Conservation (phyloP, 2,113 vertebrate species). For the Actenoides hombroni region DNA sequence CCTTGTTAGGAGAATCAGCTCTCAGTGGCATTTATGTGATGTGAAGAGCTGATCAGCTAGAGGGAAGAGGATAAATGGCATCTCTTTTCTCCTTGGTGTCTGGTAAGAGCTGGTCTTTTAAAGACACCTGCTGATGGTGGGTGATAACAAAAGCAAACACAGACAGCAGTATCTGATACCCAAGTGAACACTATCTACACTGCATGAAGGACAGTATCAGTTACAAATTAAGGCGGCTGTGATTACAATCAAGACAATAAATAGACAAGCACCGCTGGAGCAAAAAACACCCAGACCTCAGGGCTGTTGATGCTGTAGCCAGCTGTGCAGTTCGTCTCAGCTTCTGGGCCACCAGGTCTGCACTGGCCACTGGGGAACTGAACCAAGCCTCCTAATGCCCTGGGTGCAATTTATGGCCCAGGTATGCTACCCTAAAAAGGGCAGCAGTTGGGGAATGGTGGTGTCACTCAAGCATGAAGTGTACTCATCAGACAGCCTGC, state of each 20-base stretch:
- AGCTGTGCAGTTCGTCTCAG: not conserved
- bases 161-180: constrained; percentile 22
- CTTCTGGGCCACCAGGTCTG: not conserved
- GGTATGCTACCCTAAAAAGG: not conserved
- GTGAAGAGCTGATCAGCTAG: not conserved
- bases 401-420: not conserved
- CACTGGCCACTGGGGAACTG: not conserved
- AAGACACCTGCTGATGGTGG: constrained; percentile 9
- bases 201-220: not conserved
- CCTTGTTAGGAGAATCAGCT: not conserved
- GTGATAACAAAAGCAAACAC: constrained; percentile 28
- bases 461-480: not conserved
- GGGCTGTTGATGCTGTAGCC: not conserved
- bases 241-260: constrained; percentile 47
- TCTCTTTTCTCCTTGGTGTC: not conserved
- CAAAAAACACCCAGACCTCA: not conserved
- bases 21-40: not conserved
- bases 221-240: constrained; percentile 38
- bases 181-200: not conserved
- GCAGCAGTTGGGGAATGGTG: not conserved
- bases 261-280: not conserved
- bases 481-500: not conserved
- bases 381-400: not conserved
- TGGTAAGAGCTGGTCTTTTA: constrained; percentile 19
- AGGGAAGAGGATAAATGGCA: not conserved